These are phyloP conservation scores for Allolobophora icterica DNA, from an alignment of 2,888 invertebrate species.

Conservation along the genomic window DNA sequence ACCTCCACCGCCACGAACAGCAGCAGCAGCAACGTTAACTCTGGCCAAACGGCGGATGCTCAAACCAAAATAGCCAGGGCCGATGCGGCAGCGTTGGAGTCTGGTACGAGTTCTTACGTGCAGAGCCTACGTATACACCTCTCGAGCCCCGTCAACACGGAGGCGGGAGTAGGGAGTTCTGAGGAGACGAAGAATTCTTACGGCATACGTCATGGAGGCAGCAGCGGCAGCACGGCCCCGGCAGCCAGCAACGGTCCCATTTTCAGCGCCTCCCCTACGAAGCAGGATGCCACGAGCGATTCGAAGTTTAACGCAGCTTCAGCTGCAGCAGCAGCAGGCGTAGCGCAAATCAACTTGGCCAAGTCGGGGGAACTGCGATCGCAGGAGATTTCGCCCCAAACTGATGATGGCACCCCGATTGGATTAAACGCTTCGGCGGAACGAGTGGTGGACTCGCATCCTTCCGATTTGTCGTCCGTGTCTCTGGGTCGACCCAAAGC, in stretches of 20 bases:
- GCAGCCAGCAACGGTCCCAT: not conserved
- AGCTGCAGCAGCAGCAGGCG: not conserved
- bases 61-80: slow-evolving; percentile 12
- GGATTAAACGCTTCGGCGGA: not conserved
- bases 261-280: not conserved
- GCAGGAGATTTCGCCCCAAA: slow-evolving; percentile 3
- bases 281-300: slow-evolving; percentile 11
- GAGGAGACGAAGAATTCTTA: slow-evolving; percentile 21
- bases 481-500: not conserved
- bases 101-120: slow-evolving; percentile 13
- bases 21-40: slow-evolving; percentile 13
- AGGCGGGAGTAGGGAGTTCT: not conserved
- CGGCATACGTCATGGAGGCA: slow-evolving; percentile 20
- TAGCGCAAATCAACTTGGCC: not conserved
- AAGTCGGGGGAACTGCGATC: slow-evolving; percentile 18
- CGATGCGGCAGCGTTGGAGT: not conserved
- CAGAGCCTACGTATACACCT: slow-evolving; percentile 19
- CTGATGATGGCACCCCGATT: not conserved
- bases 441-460: not conserved
- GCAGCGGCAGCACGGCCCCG: not conserved
- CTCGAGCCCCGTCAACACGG: slow-evolving; percentile 10
- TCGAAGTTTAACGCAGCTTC: not conserved
- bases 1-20: not conserved
- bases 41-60: not conserved
- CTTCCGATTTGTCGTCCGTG: not conserved